Base-by-base conservation (phyloP, 2,797 vertebrate species). In the Sciaenops ocellatus region DNA sequence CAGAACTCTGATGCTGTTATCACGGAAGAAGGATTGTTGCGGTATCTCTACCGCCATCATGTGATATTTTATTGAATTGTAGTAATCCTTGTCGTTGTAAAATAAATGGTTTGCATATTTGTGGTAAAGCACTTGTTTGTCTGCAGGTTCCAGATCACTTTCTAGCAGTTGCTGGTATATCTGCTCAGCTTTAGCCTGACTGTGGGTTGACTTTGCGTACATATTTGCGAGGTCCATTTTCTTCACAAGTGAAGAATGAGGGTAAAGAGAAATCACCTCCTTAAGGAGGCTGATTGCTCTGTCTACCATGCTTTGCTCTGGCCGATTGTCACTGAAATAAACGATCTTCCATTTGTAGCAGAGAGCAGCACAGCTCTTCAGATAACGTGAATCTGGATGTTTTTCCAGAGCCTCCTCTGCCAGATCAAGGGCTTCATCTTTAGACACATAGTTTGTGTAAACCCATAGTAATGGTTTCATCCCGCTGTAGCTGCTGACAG, bases 231-330 rank as follows among this genome's bases (percentile, higher is more conserved):
- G 85, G 5, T 76, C 59, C 0, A 89, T 16, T 48, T 69, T 69
- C 28, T 52, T 72, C 0, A 18, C 0, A 0, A 90, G 10, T 1
- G 76, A 64, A 1, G 77, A 59, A 12, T 83, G 1, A 18, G 87
- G 85, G 52, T 93, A 93, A 18, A 88, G 87, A 41, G 42, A 1
- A 38, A 92, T 80, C 20, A 88, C 51, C 13, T 93, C 88, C 41
- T 47, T 0, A 0, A 59, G 44, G 22, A 93, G 82, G 10, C 12
- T 5, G 64, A 90, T 69, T 1, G 84, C 86, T 85, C 61, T 78
- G 26, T 87, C 51, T 0, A 72, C 41, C 60, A 44, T 16, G 20
- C 24, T 64, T 47, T 73, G 51, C 1, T 18, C 20, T 20, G 50
- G 62, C 0, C 0, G 24, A 30, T 1, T 7, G 3, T 83, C 42